phyloP scores from a whole-genome alignment of 2,888 invertebrate genomes.

The Eristalis intricaria region DNA sequence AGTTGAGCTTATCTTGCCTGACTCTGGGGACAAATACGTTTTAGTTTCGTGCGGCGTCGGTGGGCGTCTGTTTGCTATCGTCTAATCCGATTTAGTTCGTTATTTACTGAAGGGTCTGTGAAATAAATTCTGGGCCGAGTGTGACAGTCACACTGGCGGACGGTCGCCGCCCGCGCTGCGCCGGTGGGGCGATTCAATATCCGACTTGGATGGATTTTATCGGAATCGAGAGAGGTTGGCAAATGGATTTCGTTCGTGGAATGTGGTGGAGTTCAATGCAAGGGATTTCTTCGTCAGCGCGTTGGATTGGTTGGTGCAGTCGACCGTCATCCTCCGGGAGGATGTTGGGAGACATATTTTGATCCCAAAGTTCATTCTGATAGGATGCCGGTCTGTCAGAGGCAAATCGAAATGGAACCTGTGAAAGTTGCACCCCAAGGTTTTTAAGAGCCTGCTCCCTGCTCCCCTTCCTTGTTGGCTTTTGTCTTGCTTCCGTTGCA shows the following conservation, averaged over 20 bases:
- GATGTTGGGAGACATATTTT: no score
- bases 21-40: conserved; percentile 53
- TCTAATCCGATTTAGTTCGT: conserved; percentile 58
- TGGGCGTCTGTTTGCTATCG: conserved; percentile 65
- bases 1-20: conserved; percentile 40
- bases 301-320: no score
- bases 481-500: no score
- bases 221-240: not conserved
- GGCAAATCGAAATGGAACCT: no score
- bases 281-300: no score
- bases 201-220: not conserved
- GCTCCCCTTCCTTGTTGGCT: no score
- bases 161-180: no score
- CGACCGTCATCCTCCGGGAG: no score
- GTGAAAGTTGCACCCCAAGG: no score
- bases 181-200: not conserved
- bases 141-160: conserved; percentile 9
- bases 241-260: not conserved
- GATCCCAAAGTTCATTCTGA: no score
- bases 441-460: no score
- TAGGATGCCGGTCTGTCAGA: no score
- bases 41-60: conserved; percentile 38
- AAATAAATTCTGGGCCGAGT: conserved; percentile 31
- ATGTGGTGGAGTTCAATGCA: not conserved
- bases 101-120: conserved; percentile 33